Evolutionary conservation across 2,113 vertebrate genomes (phyloP).

Genomic region (Dolichallabes microphthalmus): DNA sequence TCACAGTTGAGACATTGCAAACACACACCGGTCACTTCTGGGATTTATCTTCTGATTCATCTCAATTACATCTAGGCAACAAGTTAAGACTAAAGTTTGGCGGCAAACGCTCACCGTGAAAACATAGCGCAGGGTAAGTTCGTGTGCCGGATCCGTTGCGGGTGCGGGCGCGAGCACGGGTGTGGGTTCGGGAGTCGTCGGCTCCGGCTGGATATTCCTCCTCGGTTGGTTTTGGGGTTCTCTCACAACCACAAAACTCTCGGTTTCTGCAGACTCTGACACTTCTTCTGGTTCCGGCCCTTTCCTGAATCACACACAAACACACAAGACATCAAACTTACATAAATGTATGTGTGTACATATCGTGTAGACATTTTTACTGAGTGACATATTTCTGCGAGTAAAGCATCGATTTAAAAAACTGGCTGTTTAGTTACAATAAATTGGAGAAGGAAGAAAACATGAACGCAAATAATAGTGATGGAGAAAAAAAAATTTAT

Average conservation of each 20-base stretch:
- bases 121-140: constrained; percentile 58
- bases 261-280: constrained; percentile 33
- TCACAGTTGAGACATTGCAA: not conserved
- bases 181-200: not conserved
- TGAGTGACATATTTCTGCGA: not conserved
- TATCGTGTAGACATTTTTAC: not conserved
- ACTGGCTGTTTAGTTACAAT: not conserved
- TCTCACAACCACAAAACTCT: constrained; percentile 52
- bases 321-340: not conserved
- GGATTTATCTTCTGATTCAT: no score
- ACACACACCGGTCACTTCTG: no score
- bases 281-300: not conserved
- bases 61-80: not conserved
- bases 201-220: not conserved
- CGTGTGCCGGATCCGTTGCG: not conserved
- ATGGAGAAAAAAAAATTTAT: not conserved
- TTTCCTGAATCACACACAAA: not conserved
- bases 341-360: no score
- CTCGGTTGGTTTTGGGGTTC: constrained; percentile 29
- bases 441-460: not conserved
- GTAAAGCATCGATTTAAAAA: not conserved
- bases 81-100: not conserved
- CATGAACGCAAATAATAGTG: not conserved
- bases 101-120: constrained; percentile 51
- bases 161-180: no score